Evolutionary conservation across 2,888 invertebrate genomes (phyloP).

Genomic region (Latrodectus elegans): DNA sequence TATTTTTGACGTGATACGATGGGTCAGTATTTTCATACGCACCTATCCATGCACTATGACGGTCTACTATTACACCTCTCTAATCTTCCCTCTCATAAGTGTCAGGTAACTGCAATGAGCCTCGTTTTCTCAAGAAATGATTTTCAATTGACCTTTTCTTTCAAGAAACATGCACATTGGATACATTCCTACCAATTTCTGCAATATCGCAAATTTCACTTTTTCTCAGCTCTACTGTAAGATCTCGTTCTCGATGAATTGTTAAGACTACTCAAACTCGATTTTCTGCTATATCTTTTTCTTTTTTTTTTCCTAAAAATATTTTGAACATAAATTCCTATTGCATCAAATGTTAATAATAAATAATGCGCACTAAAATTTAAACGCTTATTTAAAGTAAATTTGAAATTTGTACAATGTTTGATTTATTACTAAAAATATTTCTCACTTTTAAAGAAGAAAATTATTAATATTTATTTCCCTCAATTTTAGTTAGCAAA

Average conservation of each 20-base stretch:
- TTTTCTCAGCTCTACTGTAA: neutral
- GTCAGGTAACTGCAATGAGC: neutral
- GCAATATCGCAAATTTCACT: neutral
- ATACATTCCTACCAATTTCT: neutral
- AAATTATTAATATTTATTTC: neutral
- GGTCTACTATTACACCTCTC: neutral
- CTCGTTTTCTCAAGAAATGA: neutral
- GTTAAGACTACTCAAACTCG: too few relatives aligned
- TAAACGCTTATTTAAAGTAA: too few relatives aligned
- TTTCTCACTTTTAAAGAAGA: too few relatives aligned
- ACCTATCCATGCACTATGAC: too few relatives aligned
- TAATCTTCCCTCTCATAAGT: neutral
- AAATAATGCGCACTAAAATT: too few relatives aligned
- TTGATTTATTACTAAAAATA: too few relatives aligned
- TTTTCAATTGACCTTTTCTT: neutral
- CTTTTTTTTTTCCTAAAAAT: too few relatives aligned
- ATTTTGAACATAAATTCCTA: too few relatives aligned
- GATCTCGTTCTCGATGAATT: neutral
- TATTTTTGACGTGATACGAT: neutral
- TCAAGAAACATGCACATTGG: neutral
- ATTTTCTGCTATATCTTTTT: too few relatives aligned
- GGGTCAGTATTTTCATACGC: neutral
- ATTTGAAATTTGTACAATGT: too few relatives aligned
- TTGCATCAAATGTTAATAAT: too few relatives aligned
- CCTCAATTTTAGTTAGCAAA: conserved; percentile 59